phyloP scores from a whole-genome alignment of 2,797 vertebrate species.

The Epinephelus malabaricus region DNA sequence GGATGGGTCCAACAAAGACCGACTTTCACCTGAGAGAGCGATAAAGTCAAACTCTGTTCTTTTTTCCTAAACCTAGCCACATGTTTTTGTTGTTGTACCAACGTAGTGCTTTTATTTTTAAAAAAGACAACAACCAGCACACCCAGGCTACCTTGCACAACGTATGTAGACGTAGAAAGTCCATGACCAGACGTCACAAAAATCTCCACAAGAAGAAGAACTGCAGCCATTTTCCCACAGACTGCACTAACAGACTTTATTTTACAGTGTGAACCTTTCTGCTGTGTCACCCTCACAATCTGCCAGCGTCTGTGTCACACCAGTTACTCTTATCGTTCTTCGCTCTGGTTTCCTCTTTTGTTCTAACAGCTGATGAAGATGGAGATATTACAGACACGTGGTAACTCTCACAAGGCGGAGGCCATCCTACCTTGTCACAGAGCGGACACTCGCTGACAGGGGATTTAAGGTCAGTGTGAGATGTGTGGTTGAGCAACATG shows the following conservation, averaged over 20 bases:
- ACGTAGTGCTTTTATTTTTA: too few relatives aligned
- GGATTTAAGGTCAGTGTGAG: slow-evolving; percentile 69
- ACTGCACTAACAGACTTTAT: neutral
- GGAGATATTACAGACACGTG: neutral
- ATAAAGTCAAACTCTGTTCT: too few relatives aligned
- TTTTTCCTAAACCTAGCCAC: too few relatives aligned
- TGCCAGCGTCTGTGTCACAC: neutral
- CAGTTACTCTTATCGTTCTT: slow-evolving; percentile 1
- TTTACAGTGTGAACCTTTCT: neutral
- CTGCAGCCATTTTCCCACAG: neutral
- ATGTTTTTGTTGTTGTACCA: too few relatives aligned
- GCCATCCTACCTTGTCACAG: slow-evolving; percentile 73
- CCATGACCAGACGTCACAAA: too few relatives aligned
- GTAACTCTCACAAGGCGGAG: neutral
- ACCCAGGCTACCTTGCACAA: too few relatives aligned
- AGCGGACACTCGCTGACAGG: slow-evolving; percentile 73
- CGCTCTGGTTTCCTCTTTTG: slow-evolving; percentile 18
- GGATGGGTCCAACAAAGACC: too few relatives aligned
- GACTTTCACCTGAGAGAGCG: too few relatives aligned
- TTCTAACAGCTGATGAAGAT: neutral
- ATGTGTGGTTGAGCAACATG: slow-evolving; percentile 79
- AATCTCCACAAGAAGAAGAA: neutral
- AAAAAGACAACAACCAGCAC: too few relatives aligned
- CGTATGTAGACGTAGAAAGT: too few relatives aligned
- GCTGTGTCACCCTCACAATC: neutral